Conservation (phyloP, 2,797 vertebrate genomes). For the Adrianichthys oophorus region DNA sequence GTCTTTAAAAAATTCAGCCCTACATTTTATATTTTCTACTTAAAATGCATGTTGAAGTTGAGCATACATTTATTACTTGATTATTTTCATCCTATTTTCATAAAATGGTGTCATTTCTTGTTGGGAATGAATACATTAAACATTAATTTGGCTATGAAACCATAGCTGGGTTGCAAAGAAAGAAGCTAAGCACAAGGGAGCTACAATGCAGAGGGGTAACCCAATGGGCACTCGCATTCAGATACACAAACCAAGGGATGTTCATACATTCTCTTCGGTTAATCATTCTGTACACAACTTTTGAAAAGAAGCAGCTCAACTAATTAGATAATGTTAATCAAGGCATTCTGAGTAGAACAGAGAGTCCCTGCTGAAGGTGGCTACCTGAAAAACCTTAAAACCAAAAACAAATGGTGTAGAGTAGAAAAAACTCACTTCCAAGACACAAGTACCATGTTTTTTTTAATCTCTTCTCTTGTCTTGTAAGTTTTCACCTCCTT, state of each 20-base stretch:
- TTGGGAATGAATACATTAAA: too few relatives aligned
- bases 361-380: conserved; percentile 19
- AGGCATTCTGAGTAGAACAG: conserved; percentile 27
- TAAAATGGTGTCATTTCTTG: too few relatives aligned
- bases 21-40: conserved; percentile 35
- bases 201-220: conserved; percentile 6
- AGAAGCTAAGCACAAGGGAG: conserved; percentile 10
- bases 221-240: conserved; percentile 5
- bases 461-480: not conserved
- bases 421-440: conserved; percentile 26
- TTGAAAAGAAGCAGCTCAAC: conserved; percentile 30
- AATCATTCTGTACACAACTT: conserved; percentile 42
- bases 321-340: conserved; percentile 23
- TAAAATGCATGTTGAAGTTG: conserved; percentile 64
- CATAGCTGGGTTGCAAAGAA: conserved; percentile 5
- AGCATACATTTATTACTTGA: conserved; percentile 19
- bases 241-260: not conserved
- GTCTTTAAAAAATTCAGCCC: conserved; percentile 23
- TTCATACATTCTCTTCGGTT: conserved; percentile 44
- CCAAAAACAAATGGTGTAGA: conserved; percentile 11
- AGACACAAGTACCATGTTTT: conserved; percentile 2
- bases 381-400: conserved; percentile 28
- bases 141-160: too few relatives aligned
- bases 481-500: not conserved
- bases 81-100: conserved; percentile 17